Evolutionary conservation across 2,797 vertebrate species (phyloP).

Genomic region (Nyctibius grandis): DNA sequence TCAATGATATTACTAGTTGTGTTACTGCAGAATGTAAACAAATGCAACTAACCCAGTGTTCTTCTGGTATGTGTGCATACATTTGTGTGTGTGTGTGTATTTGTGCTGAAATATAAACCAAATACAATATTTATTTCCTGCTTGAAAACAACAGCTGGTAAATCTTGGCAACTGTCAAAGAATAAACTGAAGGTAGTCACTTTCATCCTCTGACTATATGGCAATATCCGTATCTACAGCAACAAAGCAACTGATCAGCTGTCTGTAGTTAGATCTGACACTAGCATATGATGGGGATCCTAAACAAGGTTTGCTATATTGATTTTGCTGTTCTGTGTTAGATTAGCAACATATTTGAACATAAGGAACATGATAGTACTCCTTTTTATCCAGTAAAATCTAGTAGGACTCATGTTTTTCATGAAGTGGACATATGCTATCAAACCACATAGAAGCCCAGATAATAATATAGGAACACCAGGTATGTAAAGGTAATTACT

Average conservation of each 20-base stretch:
- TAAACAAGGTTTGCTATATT: neutral
- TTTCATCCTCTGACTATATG: neutral
- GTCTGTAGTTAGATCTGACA: neutral
- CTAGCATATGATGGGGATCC: neutral
- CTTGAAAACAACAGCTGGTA: conserved; percentile 21
- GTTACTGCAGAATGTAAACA: neutral
- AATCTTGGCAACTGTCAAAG: neutral
- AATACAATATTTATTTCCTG: neutral
- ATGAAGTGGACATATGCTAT: neutral
- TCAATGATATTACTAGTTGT: neutral
- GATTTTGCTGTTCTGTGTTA: neutral
- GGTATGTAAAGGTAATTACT: neutral
- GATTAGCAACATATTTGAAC: neutral
- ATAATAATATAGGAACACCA: neutral
- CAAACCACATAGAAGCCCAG: neutral
- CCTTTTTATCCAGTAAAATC: neutral
- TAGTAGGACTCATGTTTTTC: neutral
- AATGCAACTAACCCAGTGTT: neutral
- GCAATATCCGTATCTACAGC: neutral
- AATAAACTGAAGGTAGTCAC: neutral
- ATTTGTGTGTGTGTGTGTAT: neutral
- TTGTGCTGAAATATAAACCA: neutral
- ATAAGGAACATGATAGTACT: neutral
- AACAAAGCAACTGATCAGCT: neutral
- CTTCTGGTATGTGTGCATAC: neutral